phyloP scores from a whole-genome alignment of 2,888 invertebrate species.

The Eupithecia exiguata region DNA sequence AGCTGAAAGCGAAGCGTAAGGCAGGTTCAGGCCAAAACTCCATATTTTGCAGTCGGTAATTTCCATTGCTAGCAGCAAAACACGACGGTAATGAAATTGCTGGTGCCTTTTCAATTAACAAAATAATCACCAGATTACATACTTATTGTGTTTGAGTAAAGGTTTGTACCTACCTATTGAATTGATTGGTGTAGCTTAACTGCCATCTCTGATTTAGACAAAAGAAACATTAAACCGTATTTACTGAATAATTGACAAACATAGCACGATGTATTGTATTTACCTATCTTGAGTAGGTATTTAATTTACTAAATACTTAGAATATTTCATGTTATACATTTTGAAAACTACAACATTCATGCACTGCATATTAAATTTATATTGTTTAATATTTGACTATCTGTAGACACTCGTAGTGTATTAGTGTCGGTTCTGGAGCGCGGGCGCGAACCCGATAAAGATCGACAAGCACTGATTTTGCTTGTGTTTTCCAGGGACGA shows the following conservation, averaged over 20 bases:
- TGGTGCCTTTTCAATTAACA: no score
- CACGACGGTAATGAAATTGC: no score
- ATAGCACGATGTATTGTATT: neutral
- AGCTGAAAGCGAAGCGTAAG: no score
- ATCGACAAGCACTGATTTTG: no score
- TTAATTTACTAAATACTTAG: neutral
- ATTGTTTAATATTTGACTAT: no score
- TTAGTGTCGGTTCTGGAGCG: neutral
- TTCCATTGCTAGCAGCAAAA: no score
- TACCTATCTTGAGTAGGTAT: neutral
- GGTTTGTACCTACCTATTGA: neutral
- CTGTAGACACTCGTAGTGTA: neutral
- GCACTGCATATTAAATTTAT: neutral
- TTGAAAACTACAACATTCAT: neutral
- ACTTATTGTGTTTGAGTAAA: no score
- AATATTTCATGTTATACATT: neutral
- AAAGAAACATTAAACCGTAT: neutral
- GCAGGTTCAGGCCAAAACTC: no score
- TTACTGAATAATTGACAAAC: neutral
- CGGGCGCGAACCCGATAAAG: neutral
- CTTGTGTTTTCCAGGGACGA: slow-evolving; percentile 84
- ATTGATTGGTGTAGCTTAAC: neutral
- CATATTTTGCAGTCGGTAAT: no score
- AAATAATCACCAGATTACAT: no score
- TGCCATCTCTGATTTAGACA: neutral